Evolutionary conservation across 2,113 vertebrate species (phyloP), one percentile per base, ranked within the genome.

Genomic region (Antigone vipio): DNA sequence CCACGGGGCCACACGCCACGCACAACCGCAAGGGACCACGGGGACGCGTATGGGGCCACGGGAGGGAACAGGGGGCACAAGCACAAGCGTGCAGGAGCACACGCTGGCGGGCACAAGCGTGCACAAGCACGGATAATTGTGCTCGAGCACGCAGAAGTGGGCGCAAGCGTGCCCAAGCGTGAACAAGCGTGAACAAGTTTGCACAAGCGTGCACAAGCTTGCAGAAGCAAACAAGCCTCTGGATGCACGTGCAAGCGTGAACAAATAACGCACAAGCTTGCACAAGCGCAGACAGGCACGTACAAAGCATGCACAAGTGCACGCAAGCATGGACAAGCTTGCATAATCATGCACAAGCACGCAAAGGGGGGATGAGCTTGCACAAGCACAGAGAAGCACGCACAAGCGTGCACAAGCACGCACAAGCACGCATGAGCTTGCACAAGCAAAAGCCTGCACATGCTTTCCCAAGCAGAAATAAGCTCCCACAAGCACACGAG

Each of bases 11-110:
- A 20, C 2, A 5, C 21, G 6, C 47, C 34, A 2, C 9, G 1
- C 32, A 17, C 53, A 27, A 1, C 2, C 8, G 5, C 26, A 5
- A 17, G 58, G 88, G 21, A 12, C 20, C 4, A 9, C 5, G 9
- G 56, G 75, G 53, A 20, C 7, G 3, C 5, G 9, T 11, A 3
- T 1, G 32, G 8, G 49, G 47, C 14, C 47, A 44, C 18, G 12
- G 6, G 58, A 10, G 16, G 71, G 30, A 18, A 44, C 7, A 38
- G 16, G 21, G 40, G 21, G 9, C 49, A 29, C 45, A 12, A 20
- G 40, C 11, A 6, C 13, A 10, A 4, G 44, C 2, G 4, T 0
- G 27, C 24, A 19, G 9, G 24, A 40, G 19, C 0, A 2, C 8
- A 21, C 23, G 2, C 6, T 3, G 55, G 55, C 4, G 23, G 24